phyloP scores from a whole-genome alignment of 2,113 vertebrate species.

The Perognathus longimembris region DNA sequence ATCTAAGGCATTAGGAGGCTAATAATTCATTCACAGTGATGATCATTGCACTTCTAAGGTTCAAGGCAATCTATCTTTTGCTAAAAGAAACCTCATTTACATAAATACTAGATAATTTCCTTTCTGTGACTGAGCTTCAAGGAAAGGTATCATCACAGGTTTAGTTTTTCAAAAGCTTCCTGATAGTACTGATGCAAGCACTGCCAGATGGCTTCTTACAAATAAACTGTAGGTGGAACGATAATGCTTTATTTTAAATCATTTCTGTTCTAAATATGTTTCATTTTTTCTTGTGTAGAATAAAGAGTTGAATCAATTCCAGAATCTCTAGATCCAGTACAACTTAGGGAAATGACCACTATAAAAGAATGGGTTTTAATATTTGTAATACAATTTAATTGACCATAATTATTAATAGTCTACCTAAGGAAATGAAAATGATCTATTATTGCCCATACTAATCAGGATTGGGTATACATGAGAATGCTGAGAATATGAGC shows the following conservation, averaged over 20 bases:
- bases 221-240: constrained; percentile 52
- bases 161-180: constrained; percentile 47
- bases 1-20: background rate
- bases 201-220: constrained; percentile 59
- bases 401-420: constrained; percentile 54
- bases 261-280: constrained; percentile 55
- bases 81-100: background rate
- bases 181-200: constrained; percentile 46
- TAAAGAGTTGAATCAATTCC: constrained; percentile 62
- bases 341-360: constrained; percentile 44
- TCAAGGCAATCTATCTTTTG: background rate
- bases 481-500: background rate
- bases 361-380: constrained; percentile 41
- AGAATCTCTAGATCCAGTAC: constrained; percentile 67
- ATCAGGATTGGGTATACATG: background rate
- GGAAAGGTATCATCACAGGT: background rate
- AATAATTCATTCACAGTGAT: background rate
- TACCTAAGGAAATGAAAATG: constrained; percentile 21
- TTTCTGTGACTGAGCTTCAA: constrained; percentile 6
- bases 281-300: background rate
- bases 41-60: background rate
- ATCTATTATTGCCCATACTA: background rate
- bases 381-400: constrained; percentile 16
- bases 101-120: background rate
- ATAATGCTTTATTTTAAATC: constrained; percentile 63